Percentiles rank a stretch among this genome's conserved stretches.
phyloP scores from a whole-genome alignment of 2,888 invertebrate species.

The Tenthredo notha region DNA sequence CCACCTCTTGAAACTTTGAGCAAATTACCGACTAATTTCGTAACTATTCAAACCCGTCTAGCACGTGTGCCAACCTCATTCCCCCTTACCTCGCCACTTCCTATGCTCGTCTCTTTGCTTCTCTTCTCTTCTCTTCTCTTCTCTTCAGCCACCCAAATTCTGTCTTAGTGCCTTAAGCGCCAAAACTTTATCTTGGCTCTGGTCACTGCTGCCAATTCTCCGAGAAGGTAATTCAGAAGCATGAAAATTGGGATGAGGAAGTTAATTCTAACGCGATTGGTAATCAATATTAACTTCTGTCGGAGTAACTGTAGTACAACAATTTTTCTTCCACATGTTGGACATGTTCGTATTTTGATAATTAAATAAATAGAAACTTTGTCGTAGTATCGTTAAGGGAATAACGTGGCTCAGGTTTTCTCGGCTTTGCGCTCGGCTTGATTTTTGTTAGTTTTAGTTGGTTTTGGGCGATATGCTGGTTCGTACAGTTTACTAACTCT shows the following conservation, averaged over 20 bases:
- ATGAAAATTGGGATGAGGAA: background rate
- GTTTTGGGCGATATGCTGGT: background rate
- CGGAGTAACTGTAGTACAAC: background rate
- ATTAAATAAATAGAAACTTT: background rate
- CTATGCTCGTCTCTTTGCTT: constrained; percentile 21
- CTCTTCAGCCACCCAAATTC: constrained; percentile 27
- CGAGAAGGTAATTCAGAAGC: background rate
- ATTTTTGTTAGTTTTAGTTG: constrained; percentile 31
- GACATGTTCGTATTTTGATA: background rate
- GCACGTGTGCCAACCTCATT: constrained; percentile 34
- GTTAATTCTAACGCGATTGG: constrained; percentile 14
- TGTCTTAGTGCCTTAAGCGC: constrained; percentile 31
- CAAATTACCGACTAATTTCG: constrained; percentile 51
- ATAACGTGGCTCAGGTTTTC: background rate
- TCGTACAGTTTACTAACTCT: constrained; percentile 7
- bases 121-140: constrained; percentile 8
- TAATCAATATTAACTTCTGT: background rate
- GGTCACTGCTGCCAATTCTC: constrained; percentile 10
- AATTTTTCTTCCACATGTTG: background rate
- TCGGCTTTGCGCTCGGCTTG: background rate
- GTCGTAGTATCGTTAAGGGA: background rate
- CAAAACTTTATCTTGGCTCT: constrained; percentile 28
- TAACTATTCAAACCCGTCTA: constrained; percentile 51
- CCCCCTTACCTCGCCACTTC: background rate
- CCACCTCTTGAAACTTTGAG: constrained; percentile 49